A percentile compares a stretch with the other conserved stretches of the same genome.
phyloP scores from a whole-genome alignment of 2,113 vertebrate genomes.

The Triplophysa siluroides region DNA sequence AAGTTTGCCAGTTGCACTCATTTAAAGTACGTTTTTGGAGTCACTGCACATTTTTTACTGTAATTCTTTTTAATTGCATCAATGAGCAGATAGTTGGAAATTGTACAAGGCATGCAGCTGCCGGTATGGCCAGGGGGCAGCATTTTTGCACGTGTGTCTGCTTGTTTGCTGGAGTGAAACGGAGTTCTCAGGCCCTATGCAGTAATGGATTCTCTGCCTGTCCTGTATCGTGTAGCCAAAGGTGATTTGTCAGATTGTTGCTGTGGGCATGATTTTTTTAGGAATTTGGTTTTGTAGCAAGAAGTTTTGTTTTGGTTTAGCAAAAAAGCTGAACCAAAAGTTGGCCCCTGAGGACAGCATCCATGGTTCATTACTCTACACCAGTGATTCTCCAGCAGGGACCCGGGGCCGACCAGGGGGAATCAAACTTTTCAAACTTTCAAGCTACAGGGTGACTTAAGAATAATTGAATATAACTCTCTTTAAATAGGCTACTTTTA shows the following conservation, averaged over 20 bases:
- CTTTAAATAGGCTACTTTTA: too few species aligned
- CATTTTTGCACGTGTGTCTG: conserved; percentile 52
- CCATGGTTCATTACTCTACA: background rate
- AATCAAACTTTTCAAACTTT: too few species aligned
- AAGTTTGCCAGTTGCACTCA: background rate
- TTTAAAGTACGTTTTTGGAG: conserved; percentile 8
- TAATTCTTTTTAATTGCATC: conserved; percentile 67
- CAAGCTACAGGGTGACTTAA: too few species aligned
- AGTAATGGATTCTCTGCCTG: conserved; percentile 54
- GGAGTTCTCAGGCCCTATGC: conserved; percentile 15
- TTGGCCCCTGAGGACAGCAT: too few species aligned
- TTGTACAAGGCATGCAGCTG: conserved; percentile 48
- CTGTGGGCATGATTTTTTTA: conserved; percentile 35
- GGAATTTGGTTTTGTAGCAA: background rate
- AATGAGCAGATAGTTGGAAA: conserved; percentile 55
- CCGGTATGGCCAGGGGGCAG: conserved; percentile 47
- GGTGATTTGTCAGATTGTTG: conserved; percentile 61
- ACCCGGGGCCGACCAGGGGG: too few species aligned
- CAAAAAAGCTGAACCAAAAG: background rate
- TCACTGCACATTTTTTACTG: conserved; percentile 46
- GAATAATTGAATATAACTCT: too few species aligned
- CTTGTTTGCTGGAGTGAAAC: conserved; percentile 52
- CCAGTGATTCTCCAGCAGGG: too few species aligned
- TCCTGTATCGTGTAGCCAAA: conserved; percentile 53
- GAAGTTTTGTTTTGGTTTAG: conserved; percentile 47